Conservation (phyloP, 2,797 vertebrate species). For the Rallus crepitans region DNA sequence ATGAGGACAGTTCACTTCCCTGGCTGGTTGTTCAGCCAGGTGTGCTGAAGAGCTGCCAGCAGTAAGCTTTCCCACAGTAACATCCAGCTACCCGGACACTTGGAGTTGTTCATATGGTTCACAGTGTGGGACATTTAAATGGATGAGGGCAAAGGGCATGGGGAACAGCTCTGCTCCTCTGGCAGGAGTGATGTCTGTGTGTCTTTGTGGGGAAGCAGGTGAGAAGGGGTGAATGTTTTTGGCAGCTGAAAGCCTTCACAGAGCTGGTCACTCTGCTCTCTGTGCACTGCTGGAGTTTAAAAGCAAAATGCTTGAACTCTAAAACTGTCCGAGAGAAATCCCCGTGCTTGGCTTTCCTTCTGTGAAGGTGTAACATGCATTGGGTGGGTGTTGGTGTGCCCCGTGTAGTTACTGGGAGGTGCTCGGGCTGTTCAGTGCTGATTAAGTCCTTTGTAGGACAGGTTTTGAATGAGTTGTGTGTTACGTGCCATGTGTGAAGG, state of each 20-base stretch:
- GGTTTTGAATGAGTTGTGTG: rapidly evolving
- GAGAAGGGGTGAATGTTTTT: neutral
- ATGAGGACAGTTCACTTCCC: neutral
- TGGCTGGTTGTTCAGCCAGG: neutral
- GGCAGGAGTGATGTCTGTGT: neutral
- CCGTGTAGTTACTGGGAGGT: neutral
- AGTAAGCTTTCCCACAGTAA: neutral
- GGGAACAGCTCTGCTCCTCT: neutral
- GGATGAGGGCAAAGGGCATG: neutral
- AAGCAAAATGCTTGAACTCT: neutral
- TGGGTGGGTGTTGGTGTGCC: neutral
- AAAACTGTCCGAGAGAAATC: neutral
- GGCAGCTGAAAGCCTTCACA: neutral
- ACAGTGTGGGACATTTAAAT: neutral
- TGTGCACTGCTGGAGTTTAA: neutral
- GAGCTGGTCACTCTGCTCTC: neutral
- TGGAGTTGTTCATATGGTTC: neutral
- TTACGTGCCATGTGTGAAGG: neutral
- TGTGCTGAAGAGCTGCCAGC: neutral
- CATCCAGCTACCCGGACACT: neutral
- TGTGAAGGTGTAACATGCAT: rapidly evolving
- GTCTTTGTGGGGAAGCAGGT: neutral
- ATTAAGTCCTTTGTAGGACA: neutral
- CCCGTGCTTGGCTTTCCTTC: neutral
- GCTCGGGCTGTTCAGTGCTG: neutral